Evolutionary conservation across 2,797 vertebrate genomes (phyloP), one percentile per base, ranked within the genome.

Genomic region (Botia almorhae): DNA sequence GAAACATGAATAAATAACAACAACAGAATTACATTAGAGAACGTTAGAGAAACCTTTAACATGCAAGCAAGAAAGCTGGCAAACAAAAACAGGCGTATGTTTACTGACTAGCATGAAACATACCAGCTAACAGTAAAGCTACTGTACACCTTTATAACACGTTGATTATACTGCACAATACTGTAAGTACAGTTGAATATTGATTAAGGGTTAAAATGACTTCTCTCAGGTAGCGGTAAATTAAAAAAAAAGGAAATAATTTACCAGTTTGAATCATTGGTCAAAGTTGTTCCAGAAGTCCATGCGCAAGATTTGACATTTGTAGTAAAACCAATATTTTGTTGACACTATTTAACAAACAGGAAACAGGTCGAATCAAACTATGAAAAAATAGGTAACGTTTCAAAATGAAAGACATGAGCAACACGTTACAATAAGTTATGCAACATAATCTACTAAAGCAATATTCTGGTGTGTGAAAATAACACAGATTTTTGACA

Each of bases 401-500:
- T 2, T 69, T 69, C 64, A 77, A 55, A 78, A 46, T 17, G 48
- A 64, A 63, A 60, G 2, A 19, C 46, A 46, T 19, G 21, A 51
- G 29, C 7, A 23, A 21, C 13, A 74, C 58, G 48, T 17, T n/a
- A 29, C 8, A 12, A 17, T 2, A 26, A 12, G 7, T 7, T 29
- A 14, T 36, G 16, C 17, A 12, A n/a, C 50, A 21, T 33, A 4
- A 23, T 53, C 16, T n/a, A 33, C 8, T 5, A 61, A 72, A 13
- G 23, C 16, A 72, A 3, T 8, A 17, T n/a, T 29, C 17, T 33
- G 19, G 51, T 11, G 43, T 16, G 29, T 50, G 61, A 13, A 21
- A 50, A 2, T 51, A 4, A 63, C n/a, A n/a, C n/a, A n/a, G n/a
- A n/a, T n/a, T n/a, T n/a, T n/a, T n/a, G n/a, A n/a, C n/a, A n/a